These are phyloP conservation scores for Dendrocopos noguchii DNA, from an alignment of 2,113 vertebrate genomes.

Conservation along the genomic window DNA sequence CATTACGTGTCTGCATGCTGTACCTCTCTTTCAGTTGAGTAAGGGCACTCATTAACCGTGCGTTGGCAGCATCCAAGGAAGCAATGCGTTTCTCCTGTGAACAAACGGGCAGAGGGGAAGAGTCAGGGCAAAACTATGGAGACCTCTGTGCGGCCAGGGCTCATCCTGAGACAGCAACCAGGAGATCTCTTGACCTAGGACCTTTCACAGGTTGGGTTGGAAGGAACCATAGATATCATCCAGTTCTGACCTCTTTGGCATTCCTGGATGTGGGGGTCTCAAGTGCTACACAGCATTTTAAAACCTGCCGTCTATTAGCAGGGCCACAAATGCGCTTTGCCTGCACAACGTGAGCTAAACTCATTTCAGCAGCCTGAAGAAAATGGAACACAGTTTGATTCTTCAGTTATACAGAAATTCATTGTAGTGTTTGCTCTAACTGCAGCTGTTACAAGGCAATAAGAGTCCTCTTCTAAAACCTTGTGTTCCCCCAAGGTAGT, in stretches of 20 bases:
- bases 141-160: background rate
- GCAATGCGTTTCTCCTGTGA: conserved; percentile 96
- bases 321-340: background rate
- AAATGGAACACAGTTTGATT: background rate
- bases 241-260: background rate
- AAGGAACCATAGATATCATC: background rate
- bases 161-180: background rate
- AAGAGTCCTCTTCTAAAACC: conserved; percentile 4
- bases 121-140: accelerated
- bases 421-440: background rate
- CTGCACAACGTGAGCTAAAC: background rate
- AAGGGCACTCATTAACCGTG: conserved; percentile 96
- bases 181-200: background rate
- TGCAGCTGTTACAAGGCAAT: background rate
- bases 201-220: background rate
- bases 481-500: conserved; percentile 8
- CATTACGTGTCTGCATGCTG: conserved; percentile 98
- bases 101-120: background rate
- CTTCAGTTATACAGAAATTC: background rate
- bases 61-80: conserved; percentile 94
- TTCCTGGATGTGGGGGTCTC: accelerated
- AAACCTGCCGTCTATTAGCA: background rate
- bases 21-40: conserved; percentile 99
- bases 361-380: background rate
- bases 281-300: background rate